A percentile compares a stretch with the other conserved stretches of the same genome.
Evolutionary conservation across 2,888 invertebrate species (phyloP).

Genomic region (Tenthredo livida): DNA sequence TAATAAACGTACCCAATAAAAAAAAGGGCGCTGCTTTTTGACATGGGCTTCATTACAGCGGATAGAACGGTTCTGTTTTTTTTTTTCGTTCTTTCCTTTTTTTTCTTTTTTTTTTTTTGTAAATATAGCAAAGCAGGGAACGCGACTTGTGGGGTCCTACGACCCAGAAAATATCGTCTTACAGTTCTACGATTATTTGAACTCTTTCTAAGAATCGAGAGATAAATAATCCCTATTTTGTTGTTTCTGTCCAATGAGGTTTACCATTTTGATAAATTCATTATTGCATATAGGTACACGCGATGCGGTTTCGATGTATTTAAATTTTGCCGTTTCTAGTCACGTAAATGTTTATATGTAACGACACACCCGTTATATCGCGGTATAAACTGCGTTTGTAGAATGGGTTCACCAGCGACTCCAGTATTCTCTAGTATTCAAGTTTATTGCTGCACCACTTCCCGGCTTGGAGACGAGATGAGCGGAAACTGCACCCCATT

Average conservation of each 20-base stretch:
- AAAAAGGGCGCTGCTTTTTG: neutral
- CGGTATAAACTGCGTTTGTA: slow-evolving; percentile 49
- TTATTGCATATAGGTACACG: neutral
- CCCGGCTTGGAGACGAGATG: slow-evolving; percentile 45
- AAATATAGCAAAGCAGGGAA: slow-evolving; percentile 13
- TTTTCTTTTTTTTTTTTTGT: neutral
- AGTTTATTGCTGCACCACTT: slow-evolving; percentile 49
- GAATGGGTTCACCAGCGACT: slow-evolving; percentile 47
- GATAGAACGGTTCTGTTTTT: neutral
- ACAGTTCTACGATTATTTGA: slow-evolving; percentile 9
- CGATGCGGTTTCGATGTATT: slow-evolving; percentile 12
- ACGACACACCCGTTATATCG: slow-evolving; percentile 47
- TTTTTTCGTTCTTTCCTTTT: neutral
- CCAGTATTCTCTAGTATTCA: slow-evolving; percentile 50
- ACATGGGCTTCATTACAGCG: slow-evolving; percentile 39
- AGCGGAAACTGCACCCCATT: slow-evolving; percentile 48
- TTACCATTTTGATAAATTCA: neutral
- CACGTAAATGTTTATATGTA: slow-evolving; percentile 6
- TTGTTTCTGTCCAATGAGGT: neutral
- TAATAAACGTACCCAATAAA: slow-evolving; percentile 44
- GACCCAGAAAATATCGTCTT: neutral
- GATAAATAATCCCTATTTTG: slow-evolving; percentile 18
- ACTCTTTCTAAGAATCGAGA: neutral
- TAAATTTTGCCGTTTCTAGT: slow-evolving; percentile 6
- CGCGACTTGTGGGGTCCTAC: slow-evolving; percentile 35